Evolutionary conservation across 2,797 vertebrate species (phyloP), one percentile per base, ranked within the genome.

Genomic region (Agapornis canus): DNA sequence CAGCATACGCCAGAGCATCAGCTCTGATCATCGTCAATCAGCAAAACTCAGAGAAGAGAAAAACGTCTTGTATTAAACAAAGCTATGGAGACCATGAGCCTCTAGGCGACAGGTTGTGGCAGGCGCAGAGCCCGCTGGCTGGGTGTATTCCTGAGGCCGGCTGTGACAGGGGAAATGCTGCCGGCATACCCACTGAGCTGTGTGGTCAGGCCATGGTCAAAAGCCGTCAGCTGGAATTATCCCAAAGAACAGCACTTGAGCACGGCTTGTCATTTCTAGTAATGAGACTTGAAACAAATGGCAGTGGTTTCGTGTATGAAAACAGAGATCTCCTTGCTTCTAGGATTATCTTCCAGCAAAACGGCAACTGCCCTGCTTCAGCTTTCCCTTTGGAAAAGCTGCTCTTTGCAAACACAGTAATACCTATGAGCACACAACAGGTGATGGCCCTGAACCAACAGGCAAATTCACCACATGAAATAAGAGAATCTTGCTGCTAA

Each of bases 201-300:
- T 19, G 40, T 5, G 56, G 48, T 31, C 23, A 16, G 1, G 37
- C 54, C 23, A 1, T 2, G 12, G 25, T 43, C 2, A 0, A 59
- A 69, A 86, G 68, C 85, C 27, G 4, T 49, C 73, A 49, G 37
- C 71, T 68, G 78, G 72, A 94, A 92, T 76, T 32, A 83, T 76
- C 75, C 85, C 91, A 87, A 43, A 57, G 76, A 65, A 83, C 39
- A 63, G 68, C 85, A 82, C 77, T 2, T 2, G 39, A 88, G 76
- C 45, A 61, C 1, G 1, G 43, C 45, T 40, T 70, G 64, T 65
- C 77, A 56, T 29, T 13, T 65, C 70, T 56, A 54, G 61, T 5
- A 51, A 64, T 1, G 3, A 51, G 45, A 63, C 61, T 61, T 52
- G 40, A 66, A 83, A 90, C 13, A 57, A 71, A 79, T 14, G 26